These are phyloP conservation scores for Amphimedon queenslandica DNA, from an alignment of 37 sponge, comb jelly and placozoan species.

Conservation along the genomic window DNA sequence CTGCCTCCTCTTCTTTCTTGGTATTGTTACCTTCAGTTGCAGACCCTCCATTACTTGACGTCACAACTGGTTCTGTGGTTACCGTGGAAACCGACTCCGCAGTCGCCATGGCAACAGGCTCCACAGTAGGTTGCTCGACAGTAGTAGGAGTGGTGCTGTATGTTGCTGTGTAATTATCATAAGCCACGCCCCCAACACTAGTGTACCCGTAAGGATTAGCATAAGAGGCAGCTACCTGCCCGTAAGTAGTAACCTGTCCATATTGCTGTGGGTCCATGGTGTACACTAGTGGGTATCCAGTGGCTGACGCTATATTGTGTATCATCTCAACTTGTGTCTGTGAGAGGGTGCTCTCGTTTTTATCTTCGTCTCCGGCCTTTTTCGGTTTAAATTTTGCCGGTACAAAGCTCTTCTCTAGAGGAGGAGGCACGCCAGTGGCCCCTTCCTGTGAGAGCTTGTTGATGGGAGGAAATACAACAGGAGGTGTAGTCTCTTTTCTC, in stretches of 20 bases:
- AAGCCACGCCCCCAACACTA: neutral
- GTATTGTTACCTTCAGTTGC: neutral
- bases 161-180: too few species aligned
- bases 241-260: neutral
- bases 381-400: slow-evolving; percentile 8
- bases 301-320: neutral
- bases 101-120: neutral
- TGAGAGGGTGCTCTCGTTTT: neutral
- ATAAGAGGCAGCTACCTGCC: too few species aligned
- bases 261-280: neutral
- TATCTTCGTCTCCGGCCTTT: neutral
- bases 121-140: too few species aligned
- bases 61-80: too few species aligned
- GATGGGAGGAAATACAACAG: neutral
- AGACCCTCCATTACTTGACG: too few species aligned
- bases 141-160: too few species aligned
- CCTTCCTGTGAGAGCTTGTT: too few species aligned
- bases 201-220: neutral
- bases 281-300: neutral
- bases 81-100: too few species aligned
- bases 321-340: neutral
- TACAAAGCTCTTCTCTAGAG: slow-evolving; percentile 3
- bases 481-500: neutral
- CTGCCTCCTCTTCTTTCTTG: neutral
- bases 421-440: neutral